Conservation (phyloP, 2,797 vertebrate genomes). For the Forpus xanthops region DNA sequence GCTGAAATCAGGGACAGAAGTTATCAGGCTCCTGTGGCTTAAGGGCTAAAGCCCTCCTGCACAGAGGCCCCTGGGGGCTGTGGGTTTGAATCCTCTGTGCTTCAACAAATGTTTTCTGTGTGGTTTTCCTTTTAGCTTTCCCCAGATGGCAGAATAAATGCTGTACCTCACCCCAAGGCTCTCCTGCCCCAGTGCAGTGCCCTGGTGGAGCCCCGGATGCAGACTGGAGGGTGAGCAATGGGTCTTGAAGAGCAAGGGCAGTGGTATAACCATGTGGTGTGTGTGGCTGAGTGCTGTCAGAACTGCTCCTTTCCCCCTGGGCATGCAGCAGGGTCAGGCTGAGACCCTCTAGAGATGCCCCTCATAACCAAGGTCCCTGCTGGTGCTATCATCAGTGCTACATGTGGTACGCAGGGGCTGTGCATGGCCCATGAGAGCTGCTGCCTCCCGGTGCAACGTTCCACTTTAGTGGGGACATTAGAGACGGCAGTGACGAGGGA, state of each 20-base stretch:
- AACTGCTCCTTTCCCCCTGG: neutral
- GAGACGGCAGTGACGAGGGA: neutral
- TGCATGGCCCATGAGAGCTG: neutral
- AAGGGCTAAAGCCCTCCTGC: neutral
- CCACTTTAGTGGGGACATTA: neutral
- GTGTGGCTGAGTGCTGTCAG: neutral
- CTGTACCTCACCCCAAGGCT: neutral
- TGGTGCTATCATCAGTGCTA: neutral
- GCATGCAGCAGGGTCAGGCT: neutral
- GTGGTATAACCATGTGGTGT: accelerated
- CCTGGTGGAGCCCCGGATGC: accelerated
- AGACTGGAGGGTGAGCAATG: neutral
- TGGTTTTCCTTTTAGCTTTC: neutral
- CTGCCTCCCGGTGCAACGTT: neutral
- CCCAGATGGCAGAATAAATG: neutral
- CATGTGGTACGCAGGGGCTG: neutral
- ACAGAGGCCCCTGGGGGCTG: accelerated
- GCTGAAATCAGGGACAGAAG: neutral
- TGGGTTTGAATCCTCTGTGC: constrained; percentile 15
- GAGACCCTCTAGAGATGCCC: neutral
- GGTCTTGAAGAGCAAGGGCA: neutral
- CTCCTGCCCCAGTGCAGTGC: neutral
- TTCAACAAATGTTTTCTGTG: accelerated
- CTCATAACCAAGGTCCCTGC: neutral
- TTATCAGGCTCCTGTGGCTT: neutral